Conservation (phyloP, 35 echinoderm and acorn worm genomes). For the Strongylocentrotus purpuratus region DNA sequence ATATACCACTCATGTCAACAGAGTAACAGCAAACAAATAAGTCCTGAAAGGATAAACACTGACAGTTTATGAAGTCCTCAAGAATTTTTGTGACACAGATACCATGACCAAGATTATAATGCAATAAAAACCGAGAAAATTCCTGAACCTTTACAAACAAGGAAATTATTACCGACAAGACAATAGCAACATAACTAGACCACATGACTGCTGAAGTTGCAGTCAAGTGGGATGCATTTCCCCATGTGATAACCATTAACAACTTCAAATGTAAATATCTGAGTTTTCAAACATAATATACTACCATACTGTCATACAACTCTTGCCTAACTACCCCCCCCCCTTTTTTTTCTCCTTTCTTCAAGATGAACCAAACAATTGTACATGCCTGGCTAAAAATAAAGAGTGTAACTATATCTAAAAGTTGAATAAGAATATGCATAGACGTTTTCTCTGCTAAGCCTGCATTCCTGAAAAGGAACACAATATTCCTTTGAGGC, state of each 20-base stretch:
- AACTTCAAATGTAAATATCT: background rate
- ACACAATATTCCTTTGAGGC: no score
- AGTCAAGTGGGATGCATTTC: background rate
- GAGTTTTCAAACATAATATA: background rate
- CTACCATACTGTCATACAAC: no score
- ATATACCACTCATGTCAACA: background rate
- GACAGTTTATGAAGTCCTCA: background rate
- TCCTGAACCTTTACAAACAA: background rate
- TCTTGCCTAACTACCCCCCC: no score
- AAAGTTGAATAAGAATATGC: no score
- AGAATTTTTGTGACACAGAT: background rate
- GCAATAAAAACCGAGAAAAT: background rate
- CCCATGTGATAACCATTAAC: background rate
- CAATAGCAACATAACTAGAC: background rate
- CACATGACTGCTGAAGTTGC: background rate
- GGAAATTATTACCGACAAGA: background rate
- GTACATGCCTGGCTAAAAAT: no score
- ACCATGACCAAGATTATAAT: background rate
- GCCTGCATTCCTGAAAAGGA: no score
- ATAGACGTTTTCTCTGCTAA: no score
- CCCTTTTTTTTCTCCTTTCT: no score
- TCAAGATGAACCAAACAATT: no score
- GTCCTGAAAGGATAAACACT: background rate
- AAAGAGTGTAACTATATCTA: no score
- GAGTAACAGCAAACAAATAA: background rate